A percentile compares a stretch with the other conserved stretches of the same genome.
phyloP scores from a whole-genome alignment of 1,140 invertebrate species.

The Himalopsyche phryganea region DNA sequence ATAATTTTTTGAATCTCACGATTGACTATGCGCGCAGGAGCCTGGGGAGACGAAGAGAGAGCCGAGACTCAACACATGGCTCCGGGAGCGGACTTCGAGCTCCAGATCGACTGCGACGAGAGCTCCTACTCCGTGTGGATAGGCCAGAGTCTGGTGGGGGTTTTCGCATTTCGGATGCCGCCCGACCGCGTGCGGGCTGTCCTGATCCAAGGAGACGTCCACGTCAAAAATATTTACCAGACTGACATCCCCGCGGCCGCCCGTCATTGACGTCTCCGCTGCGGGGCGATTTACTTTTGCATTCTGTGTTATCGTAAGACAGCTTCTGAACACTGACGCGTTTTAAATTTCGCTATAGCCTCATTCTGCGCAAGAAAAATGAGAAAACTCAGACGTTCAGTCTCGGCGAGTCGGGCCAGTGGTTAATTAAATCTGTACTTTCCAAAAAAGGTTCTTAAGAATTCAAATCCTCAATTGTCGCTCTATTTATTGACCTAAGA shows the following conservation, averaged over 20 bases:
- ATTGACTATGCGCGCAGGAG: too few species aligned
- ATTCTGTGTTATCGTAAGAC: neutral
- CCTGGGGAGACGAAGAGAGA: constrained; percentile 43
- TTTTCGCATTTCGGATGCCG: constrained; percentile 36
- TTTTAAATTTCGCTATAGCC: too few species aligned
- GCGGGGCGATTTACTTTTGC: constrained; percentile 1
- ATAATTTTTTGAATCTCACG: too few species aligned
- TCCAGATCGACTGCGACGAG: constrained; percentile 37
- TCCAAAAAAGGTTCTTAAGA: too few species aligned
- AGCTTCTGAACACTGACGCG: too few species aligned
- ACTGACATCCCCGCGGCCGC: constrained; percentile 7
- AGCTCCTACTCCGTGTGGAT: constrained; percentile 41
- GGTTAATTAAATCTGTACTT: too few species aligned
- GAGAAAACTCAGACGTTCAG: too few species aligned
- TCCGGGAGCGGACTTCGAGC: constrained; percentile 38
- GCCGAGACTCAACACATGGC: constrained; percentile 39
- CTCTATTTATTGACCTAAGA: too few species aligned
- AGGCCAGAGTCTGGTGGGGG: constrained; percentile 37
- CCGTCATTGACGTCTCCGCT: neutral
- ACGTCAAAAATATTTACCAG: constrained; percentile 31
- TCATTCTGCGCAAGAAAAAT: too few species aligned
- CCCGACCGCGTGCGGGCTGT: constrained; percentile 37
- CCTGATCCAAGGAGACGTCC: constrained; percentile 41
- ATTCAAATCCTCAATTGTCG: too few species aligned
- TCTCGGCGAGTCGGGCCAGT: too few species aligned